phyloP scores from a whole-genome alignment of 35 echinoderm and acorn worm species.

The Hemicentrotus pulcherrimus region DNA sequence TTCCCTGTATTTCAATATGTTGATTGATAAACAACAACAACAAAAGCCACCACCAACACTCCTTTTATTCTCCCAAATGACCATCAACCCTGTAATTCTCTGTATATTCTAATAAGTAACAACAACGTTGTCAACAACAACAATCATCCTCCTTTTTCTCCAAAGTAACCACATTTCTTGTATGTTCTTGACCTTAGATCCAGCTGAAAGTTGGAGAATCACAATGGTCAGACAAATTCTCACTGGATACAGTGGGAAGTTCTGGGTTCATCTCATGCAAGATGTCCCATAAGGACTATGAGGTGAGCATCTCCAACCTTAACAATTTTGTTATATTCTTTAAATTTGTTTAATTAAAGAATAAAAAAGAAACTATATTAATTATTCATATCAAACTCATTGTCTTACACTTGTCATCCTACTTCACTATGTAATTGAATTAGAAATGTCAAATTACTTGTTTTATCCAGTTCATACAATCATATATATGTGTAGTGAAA shows the following conservation, averaged over 20 bases:
- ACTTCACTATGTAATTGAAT: too few relatives aligned
- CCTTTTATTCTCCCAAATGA: too few relatives aligned
- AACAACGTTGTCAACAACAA: background rate
- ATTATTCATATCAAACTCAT: too few relatives aligned
- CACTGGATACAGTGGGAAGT: constrained; percentile 92
- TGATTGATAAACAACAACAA: too few relatives aligned
- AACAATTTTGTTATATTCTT: background rate
- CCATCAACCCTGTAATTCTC: background rate
- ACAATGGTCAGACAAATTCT: constrained; percentile 98
- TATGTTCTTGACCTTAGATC: constrained; percentile 57
- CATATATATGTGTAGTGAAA: background rate
- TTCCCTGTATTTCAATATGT: too few relatives aligned
- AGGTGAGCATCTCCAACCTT: constrained; percentile 56
- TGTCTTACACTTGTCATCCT: too few relatives aligned
- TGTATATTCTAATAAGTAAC: background rate
- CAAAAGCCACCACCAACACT: too few relatives aligned
- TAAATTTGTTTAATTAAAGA: too few relatives aligned
- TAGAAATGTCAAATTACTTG: too few relatives aligned
- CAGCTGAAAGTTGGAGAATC: constrained; percentile 79
- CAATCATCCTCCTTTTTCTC: background rate
- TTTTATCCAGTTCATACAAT: background rate
- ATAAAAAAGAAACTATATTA: too few relatives aligned
- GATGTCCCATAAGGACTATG: constrained; percentile 61
- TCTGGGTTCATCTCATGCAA: constrained; percentile 93
- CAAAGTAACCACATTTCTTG: background rate